phyloP scores from a whole-genome alignment of 2,888 invertebrate genomes.

The Rhagophthalmus giganteus region DNA sequence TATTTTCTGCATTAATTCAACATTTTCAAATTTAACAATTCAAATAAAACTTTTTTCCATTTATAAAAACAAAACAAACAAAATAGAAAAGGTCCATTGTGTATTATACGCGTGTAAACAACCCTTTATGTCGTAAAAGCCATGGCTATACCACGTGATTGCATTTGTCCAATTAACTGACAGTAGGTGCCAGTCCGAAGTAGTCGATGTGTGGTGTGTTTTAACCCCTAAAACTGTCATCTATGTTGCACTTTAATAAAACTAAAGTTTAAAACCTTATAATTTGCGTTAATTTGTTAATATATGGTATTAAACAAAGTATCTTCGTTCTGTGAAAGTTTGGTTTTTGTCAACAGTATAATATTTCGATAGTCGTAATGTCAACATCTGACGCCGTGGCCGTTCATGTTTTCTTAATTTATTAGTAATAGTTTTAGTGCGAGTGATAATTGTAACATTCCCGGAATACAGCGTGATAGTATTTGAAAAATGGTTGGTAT shows the following conservation, averaged over 20 bases:
- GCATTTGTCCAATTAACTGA: slow-evolving; percentile 42
- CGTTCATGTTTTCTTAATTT: slow-evolving; percentile 52
- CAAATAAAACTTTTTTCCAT: no score
- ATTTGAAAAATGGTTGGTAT: slow-evolving; percentile 36
- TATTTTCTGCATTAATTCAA: no score
- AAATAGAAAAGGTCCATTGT: no score
- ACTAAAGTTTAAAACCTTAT: slow-evolving; percentile 21
- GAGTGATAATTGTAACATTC: slow-evolving; percentile 35
- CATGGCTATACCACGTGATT: slow-evolving; percentile 40
- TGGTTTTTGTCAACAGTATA: slow-evolving; percentile 10
- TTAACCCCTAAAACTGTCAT: slow-evolving; percentile 39
- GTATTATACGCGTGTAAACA: slow-evolving; percentile 19
- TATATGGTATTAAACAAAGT: slow-evolving; percentile 7
- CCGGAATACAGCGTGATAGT: slow-evolving; percentile 23
- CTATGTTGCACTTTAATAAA: slow-evolving; percentile 35
- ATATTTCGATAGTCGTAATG: slow-evolving; percentile 17
- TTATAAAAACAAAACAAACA: no score
- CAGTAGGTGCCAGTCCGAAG: slow-evolving; percentile 40
- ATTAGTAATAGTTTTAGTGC: slow-evolving; percentile 33
- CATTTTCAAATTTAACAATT: no score
- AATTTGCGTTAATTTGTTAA: slow-evolving; percentile 5
- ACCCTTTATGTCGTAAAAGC: slow-evolving; percentile 4
- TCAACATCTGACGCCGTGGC: slow-evolving; percentile 50
- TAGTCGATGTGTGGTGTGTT: slow-evolving; percentile 40
- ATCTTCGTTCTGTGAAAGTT: slow-evolving; percentile 3